Conservation (phyloP, 2,113 vertebrate species). For the Eidolon helvum region DNA sequence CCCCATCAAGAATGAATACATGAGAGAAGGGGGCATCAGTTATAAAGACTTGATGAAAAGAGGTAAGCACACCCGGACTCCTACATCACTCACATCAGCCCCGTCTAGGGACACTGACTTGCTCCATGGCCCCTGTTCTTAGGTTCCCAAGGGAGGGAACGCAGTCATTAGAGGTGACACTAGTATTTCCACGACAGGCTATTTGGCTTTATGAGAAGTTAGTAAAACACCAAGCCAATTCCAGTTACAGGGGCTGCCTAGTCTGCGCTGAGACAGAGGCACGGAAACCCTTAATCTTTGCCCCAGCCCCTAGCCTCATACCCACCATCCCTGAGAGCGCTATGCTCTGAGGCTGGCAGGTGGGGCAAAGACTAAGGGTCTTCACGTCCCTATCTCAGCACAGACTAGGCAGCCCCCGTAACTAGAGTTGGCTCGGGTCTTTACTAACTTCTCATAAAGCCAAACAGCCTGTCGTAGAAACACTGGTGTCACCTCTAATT, state of each 20-base stretch:
- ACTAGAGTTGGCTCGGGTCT: neutral
- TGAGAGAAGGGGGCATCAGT: neutral
- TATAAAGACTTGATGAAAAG: neutral
- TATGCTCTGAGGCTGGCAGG: neutral
- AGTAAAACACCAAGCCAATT: neutral
- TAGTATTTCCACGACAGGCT: neutral
- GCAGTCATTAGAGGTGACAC: neutral
- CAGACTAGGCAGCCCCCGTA: neutral
- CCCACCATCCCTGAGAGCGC: neutral
- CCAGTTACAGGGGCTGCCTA: neutral
- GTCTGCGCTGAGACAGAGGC: neutral
- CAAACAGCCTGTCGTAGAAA: neutral
- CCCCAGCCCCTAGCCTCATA: neutral
- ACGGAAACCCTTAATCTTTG: neutral
- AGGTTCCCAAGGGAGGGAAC: neutral
- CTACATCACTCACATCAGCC: neutral
- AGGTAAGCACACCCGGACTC: neutral
- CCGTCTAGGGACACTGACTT: neutral
- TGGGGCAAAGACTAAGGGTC: neutral
- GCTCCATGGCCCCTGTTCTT: neutral
- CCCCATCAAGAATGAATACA: neutral
- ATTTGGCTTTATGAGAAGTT: neutral
- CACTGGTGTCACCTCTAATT: neutral
- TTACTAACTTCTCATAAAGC: neutral
- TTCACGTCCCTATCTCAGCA: neutral